These are phyloP conservation scores for Zootoca vivipara DNA, from an alignment of 2,113 vertebrate genomes.

Conservation along the genomic window DNA sequence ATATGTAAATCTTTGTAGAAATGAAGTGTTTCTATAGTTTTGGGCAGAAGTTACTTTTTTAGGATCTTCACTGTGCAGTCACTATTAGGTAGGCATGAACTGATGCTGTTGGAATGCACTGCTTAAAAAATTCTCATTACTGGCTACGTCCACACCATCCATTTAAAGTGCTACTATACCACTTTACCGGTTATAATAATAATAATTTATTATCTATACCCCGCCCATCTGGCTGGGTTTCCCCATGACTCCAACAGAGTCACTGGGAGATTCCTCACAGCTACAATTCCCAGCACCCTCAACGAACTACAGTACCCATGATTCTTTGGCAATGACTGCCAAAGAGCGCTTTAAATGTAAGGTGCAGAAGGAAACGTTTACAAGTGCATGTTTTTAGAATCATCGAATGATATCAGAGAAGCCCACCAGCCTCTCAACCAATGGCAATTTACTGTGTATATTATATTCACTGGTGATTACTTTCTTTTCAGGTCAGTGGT, in stretches of 20 bases:
- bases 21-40: not conserved
- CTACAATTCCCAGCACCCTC: too few relatives aligned
- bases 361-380: not conserved
- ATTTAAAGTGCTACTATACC: too few relatives aligned
- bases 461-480: conserved; percentile 6
- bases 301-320: too few relatives aligned
- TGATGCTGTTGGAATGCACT: not conserved
- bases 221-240: too few relatives aligned
- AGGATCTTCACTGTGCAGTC: not conserved
- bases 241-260: too few relatives aligned
- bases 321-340: too few relatives aligned
- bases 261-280: too few relatives aligned
- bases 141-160: too few relatives aligned
- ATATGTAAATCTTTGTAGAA: not conserved
- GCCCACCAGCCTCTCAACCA: not conserved
- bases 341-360: too few relatives aligned
- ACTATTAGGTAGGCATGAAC: not conserved
- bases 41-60: not conserved
- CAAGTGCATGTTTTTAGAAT: not conserved
- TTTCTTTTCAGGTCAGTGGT: conserved; percentile 80
- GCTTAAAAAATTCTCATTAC: not conserved
- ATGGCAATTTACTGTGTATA: not conserved
- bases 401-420: not conserved
- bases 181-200: too few relatives aligned
- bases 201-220: too few relatives aligned